Evolutionary conservation across 2,888 invertebrate genomes (phyloP).

Genomic region (Oligia latruncula): DNA sequence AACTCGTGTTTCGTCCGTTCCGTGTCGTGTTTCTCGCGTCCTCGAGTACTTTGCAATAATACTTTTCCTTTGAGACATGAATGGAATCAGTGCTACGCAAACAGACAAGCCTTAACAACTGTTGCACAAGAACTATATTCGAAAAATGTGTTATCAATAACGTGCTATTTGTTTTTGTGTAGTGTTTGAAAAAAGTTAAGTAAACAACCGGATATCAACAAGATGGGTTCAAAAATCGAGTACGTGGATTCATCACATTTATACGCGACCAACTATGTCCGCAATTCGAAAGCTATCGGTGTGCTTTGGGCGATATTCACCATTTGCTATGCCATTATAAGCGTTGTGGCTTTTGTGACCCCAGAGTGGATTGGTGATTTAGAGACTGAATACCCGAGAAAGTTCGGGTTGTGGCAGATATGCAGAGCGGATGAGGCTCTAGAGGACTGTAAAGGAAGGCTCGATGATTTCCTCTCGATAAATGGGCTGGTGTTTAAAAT

Average conservation of each 20-base stretch:
- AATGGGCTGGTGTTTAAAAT: constrained; percentile 95
- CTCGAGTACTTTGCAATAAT: constrained; percentile 76
- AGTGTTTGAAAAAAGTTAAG: constrained; percentile 71
- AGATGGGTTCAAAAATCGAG: constrained; percentile 97
- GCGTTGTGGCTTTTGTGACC: constrained; percentile 98
- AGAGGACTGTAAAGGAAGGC: constrained; percentile 95
- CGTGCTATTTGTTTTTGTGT: constrained; percentile 65
- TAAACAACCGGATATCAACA: constrained; percentile 80
- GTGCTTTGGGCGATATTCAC: constrained; percentile 99
- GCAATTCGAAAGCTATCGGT: constrained; percentile 98
- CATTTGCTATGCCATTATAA: constrained; percentile 98
- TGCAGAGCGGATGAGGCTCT: constrained; percentile 94
- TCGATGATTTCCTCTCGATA: constrained; percentile 95
- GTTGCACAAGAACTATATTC: constrained; percentile 51
- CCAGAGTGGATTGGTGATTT: constrained; percentile 97
- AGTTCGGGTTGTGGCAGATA: constrained; percentile 97
- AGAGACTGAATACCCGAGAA: constrained; percentile 96
- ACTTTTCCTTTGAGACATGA: constrained; percentile 80
- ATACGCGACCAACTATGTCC: constrained; percentile 97
- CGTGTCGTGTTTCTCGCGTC: constrained; percentile 84
- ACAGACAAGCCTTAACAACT: constrained; percentile 63
- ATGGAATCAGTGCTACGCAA: constrained; percentile 74
- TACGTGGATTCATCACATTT: constrained; percentile 97
- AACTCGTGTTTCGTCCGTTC: constrained; percentile 74
- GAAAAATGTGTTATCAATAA: constrained; percentile 76